Evolutionary conservation across 2,888 invertebrate species (phyloP), one percentile per base, ranked within the genome.

Genomic region (Mimas tiliae): DNA sequence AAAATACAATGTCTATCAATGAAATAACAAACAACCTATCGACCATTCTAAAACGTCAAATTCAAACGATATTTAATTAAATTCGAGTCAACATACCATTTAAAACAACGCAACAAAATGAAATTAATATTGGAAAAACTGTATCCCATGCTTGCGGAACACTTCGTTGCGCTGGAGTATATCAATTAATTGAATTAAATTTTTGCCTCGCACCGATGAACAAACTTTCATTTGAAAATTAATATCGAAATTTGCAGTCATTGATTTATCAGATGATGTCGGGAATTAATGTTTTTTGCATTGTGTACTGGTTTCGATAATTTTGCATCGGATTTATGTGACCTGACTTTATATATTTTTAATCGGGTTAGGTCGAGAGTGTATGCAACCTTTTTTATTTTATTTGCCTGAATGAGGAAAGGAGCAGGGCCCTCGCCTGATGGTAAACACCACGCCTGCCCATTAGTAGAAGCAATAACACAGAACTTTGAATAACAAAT

Each of bases 101-200:
- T 27, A 3, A 27, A 3, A 27, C 27, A 64, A 50, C 62, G 47
- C 27, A 64, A 70, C 72, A 72, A 70, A 67, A 76, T 74, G 72
- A 73, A 77, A 78, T 81, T 72, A 77, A 75, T 78, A 79, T 78
- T 68, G 76, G 69, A 78, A 81, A 78, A 82, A 75, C 66, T 72
- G 72, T 71, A 69, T 70, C 27, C 68, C 69, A 74, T 70, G 72
- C 71, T 66, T 67, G 63, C 66, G 65, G 73, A 65, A 73, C 72
- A 68, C 73, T 75, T 62, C 67, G 58, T 58, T 69, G 62, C 65
- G 58, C 62, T 55, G 72, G 74, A 80, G 74, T 73, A 76, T 80
- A 82, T 79, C 74, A 81, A 80, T 84, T 82, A 85, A 84, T 80
- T 79, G 71, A 84, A 84, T 84, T 81, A 81, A 80, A 79, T 72